Evolutionary conservation across 1,140 invertebrate genomes (phyloP).

Genomic region (Nymphalis io): DNA sequence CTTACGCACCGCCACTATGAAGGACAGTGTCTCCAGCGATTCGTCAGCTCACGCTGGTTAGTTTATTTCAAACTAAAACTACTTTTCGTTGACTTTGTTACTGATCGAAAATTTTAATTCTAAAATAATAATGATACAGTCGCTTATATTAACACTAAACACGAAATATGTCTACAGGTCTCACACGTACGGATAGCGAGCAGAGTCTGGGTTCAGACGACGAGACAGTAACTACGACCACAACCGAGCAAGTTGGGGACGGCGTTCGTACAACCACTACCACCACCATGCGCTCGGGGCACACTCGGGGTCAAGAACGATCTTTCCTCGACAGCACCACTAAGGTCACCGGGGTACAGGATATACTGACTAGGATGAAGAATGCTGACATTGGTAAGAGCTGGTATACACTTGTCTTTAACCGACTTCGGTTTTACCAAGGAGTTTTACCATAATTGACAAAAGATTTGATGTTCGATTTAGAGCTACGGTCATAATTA

Average conservation of each 20-base stretch:
- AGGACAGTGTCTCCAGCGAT: constrained; percentile 75
- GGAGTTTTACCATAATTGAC: no score
- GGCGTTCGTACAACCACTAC: constrained; percentile 55
- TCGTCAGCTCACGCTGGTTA: constrained; percentile 61
- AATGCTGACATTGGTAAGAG: constrained; percentile 84
- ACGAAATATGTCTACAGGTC: constrained; percentile 41
- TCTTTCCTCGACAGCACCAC: constrained; percentile 86
- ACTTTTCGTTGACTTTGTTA: neutral
- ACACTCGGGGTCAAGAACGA: constrained; percentile 44
- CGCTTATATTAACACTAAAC: neutral
- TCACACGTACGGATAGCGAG: constrained; percentile 64
- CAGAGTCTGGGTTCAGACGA: constrained; percentile 64
- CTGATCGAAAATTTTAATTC: neutral
- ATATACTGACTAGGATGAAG: constrained; percentile 87
- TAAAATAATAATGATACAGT: neutral
- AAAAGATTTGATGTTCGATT: no score
- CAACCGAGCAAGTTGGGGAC: constrained; percentile 56
- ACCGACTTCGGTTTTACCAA: no score
- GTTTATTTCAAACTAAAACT: neutral
- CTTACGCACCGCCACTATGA: constrained; percentile 83
- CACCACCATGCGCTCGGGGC: constrained; percentile 45
- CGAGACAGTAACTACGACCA: constrained; percentile 57
- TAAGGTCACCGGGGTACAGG: constrained; percentile 86
- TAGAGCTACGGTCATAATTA: no score
- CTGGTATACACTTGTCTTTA: no score